phyloP scores from a whole-genome alignment of 2,113 vertebrate species.

The Holacanthus passer region DNA sequence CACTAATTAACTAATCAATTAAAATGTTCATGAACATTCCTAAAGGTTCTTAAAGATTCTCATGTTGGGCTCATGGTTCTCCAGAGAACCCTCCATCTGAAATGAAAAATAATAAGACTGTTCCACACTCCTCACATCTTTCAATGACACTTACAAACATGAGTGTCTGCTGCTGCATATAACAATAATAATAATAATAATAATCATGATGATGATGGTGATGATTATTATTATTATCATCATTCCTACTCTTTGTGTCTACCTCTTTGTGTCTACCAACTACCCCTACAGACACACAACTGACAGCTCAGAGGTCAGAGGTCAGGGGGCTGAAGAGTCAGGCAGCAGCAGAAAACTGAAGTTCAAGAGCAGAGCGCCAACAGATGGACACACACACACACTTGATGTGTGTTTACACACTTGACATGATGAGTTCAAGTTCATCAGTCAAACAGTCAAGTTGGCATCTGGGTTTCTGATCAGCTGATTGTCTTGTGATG shows the following conservation, averaged over 20 bases:
- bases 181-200: too few relatives aligned
- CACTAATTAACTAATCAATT: too few relatives aligned
- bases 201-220: too few relatives aligned
- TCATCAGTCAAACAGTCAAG: neutral
- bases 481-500: too few relatives aligned
- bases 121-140: too few relatives aligned
- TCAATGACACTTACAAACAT: too few relatives aligned
- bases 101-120: too few relatives aligned
- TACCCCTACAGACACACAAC: too few relatives aligned
- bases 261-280: neutral
- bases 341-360: neutral
- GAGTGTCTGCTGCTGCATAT: too few relatives aligned
- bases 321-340: constrained; percentile 7
- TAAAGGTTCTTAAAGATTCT: neutral
- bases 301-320: constrained; percentile 22
- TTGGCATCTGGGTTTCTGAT: too few relatives aligned
- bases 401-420: constrained; percentile 3
- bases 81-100: neutral
- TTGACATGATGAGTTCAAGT: neutral
- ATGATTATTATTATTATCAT: too few relatives aligned
- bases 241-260: neutral
- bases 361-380: neutral
- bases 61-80: neutral
- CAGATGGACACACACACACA: constrained; percentile 1
- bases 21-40: neutral